Percentiles rank a stretch among this genome's conserved stretches.
These are phyloP conservation scores for Clarias batrachus DNA, from an alignment of 2,113 vertebrate species.

Conservation along the genomic window DNA sequence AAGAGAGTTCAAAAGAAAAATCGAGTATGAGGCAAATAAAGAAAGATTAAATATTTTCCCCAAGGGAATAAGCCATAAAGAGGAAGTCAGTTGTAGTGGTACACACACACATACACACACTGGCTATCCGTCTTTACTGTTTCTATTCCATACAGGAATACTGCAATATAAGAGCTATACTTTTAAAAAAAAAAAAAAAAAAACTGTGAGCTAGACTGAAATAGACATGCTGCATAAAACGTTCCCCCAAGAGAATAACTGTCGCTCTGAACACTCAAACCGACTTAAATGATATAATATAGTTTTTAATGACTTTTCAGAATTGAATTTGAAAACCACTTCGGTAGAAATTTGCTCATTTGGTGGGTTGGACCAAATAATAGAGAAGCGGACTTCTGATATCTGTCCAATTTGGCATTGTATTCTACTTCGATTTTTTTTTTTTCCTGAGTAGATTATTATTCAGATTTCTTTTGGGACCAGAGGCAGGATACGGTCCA, in stretches of 20 bases:
- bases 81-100: conserved; percentile 8
- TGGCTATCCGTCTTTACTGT: background rate
- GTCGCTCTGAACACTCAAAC: conserved; percentile 50
- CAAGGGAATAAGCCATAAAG: conserved; percentile 17
- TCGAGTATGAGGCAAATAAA: conserved; percentile 42
- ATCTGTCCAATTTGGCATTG: conserved; percentile 55
- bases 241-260: conserved; percentile 50
- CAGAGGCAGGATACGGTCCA: conserved; percentile 54
- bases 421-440: conserved; percentile 68
- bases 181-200: background rate
- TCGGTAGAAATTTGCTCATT: conserved; percentile 61
- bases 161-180: background rate
- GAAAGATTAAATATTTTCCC: conserved; percentile 46
- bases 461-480: conserved; percentile 63
- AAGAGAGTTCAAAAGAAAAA: background rate
- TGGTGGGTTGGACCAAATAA: conserved; percentile 54
- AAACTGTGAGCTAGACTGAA: conserved; percentile 33
- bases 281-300: conserved; percentile 61
- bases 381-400: conserved; percentile 42
- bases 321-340: conserved; percentile 65
- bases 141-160: background rate
- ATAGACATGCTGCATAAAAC: conserved; percentile 64
- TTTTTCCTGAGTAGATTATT: conserved; percentile 67
- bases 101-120: conserved; percentile 12
- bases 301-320: conserved; percentile 64